Percentiles rank a stretch among this genome's conserved stretches.
Conservation (phyloP, 2,113 vertebrate species). For the Protobothrops flavoviridis region DNA sequence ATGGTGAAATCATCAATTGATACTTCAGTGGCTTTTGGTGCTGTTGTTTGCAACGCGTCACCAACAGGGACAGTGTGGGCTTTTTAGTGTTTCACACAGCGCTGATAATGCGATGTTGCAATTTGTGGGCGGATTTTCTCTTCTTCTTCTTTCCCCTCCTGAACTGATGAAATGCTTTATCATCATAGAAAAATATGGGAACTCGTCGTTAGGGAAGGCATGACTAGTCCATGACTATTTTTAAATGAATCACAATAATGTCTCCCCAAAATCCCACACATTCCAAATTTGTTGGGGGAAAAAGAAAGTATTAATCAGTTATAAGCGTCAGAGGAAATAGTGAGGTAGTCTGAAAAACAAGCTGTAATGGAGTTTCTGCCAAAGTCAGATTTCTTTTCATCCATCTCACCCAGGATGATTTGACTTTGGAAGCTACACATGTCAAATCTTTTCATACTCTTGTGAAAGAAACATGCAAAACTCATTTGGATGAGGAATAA, state of each 20-base stretch:
- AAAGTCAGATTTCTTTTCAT: slow-evolving; percentile 16
- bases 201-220: slow-evolving; percentile 50
- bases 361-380: background rate
- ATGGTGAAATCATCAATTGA: slow-evolving; percentile 57
- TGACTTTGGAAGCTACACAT: background rate
- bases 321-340: slow-evolving; percentile 35
- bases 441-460: slow-evolving; percentile 49
- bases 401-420: slow-evolving; percentile 12
- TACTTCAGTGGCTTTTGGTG: slow-evolving; percentile 51
- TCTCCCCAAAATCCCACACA: slow-evolving; percentile 45
- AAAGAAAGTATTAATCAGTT: slow-evolving; percentile 7
- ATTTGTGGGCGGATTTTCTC: slow-evolving; percentile 43
- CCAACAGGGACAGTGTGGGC: slow-evolving; percentile 23
- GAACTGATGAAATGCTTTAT: slow-evolving; percentile 61
- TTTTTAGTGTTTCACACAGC: slow-evolving; percentile 50
- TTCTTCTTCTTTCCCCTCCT: background rate
- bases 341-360: background rate
- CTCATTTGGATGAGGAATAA: background rate
- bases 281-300: slow-evolving; percentile 28
- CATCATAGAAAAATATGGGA: slow-evolving; percentile 54
- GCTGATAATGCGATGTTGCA: slow-evolving; percentile 49
- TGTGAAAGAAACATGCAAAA: slow-evolving; percentile 53
- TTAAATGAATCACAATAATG: slow-evolving; percentile 60
- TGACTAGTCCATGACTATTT: slow-evolving; percentile 68
- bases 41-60: slow-evolving; percentile 38